These are phyloP conservation scores for Pterois miles DNA, from an alignment of 2,797 vertebrate genomes.

Conservation along the genomic window DNA sequence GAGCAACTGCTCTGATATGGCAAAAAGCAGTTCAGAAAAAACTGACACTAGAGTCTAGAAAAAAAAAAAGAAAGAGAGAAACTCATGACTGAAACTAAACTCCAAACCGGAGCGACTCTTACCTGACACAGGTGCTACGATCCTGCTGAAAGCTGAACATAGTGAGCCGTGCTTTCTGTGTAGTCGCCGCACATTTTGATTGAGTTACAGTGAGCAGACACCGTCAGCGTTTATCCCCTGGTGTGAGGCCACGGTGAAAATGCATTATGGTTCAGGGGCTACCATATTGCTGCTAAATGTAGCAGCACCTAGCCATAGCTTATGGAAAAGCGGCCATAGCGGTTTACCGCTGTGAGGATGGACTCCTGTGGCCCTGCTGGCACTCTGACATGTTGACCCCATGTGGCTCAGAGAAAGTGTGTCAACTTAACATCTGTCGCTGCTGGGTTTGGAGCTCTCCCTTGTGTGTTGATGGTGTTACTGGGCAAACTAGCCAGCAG, in stretches of 20 bases:
- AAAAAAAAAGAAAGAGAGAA: neutral
- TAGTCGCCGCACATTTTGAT: neutral
- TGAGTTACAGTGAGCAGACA: conserved; percentile 8
- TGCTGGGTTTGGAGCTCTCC: conserved; percentile 56
- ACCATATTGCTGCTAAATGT: conserved; percentile 35
- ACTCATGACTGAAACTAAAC: neutral
- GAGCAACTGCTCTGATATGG: neutral
- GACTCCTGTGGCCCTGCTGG: conserved; percentile 57
- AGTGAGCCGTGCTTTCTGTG: neutral
- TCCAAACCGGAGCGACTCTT: neutral
- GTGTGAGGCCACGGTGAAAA: conserved; percentile 9
- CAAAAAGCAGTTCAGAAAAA: conserved; percentile 2
- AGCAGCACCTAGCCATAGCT: neutral
- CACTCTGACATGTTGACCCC: conserved; percentile 72
- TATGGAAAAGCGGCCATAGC: conserved; percentile 24
- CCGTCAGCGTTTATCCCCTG: neutral
- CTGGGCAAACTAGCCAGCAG: conserved; percentile 71
- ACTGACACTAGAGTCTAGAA: neutral
- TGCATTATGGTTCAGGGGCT: conserved; percentile 21
- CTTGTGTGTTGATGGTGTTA: conserved; percentile 66
- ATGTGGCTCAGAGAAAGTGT: conserved; percentile 73
- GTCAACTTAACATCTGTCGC: conserved; percentile 78
- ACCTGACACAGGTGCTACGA: neutral
- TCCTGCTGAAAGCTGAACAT: neutral
- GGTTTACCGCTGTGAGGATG: conserved; percentile 38